These are phyloP conservation scores for Neocrepidodera transversa DNA, from an alignment of 2,888 invertebrate species.

Conservation along the genomic window DNA sequence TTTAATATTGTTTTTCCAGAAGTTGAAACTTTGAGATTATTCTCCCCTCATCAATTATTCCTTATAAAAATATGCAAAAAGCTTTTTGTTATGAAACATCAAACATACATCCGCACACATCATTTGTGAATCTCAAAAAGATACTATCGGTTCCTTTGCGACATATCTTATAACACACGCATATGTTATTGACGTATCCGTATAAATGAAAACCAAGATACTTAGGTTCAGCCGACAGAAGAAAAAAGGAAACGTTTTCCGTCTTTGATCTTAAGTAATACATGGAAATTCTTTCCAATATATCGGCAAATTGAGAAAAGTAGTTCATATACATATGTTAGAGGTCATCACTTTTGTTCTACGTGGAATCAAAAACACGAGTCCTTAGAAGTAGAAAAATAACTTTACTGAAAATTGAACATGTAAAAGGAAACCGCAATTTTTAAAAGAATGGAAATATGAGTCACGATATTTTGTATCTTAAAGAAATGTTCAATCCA, in stretches of 20 bases:
- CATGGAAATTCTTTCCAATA: constrained; percentile 19
- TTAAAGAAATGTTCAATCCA: too few relatives aligned
- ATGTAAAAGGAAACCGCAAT: not conserved
- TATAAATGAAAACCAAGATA: constrained; percentile 3
- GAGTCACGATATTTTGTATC: too few relatives aligned
- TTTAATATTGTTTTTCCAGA: too few relatives aligned
- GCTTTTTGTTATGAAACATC: not conserved
- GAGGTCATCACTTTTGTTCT: constrained; percentile 6
- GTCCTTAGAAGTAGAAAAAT: not conserved
- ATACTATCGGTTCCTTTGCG: not conserved
- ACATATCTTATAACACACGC: constrained; percentile 2
- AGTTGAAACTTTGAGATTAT: too few relatives aligned
- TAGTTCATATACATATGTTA: not conserved
- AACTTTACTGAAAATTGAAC: not conserved
- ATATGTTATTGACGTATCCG: constrained; percentile 1
- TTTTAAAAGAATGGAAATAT: too few relatives aligned
- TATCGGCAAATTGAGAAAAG: constrained; percentile 9
- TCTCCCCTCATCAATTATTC: too few relatives aligned
- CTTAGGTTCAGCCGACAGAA: not conserved
- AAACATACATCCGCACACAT: not conserved
- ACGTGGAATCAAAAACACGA: not conserved
- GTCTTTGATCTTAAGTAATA: constrained; percentile 19
- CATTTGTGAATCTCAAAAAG: not conserved
- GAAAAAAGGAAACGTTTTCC: constrained; percentile 6
- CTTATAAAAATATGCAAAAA: not conserved